Percentiles rank a stretch among this genome's conserved stretches.
Evolutionary conservation across 2,888 invertebrate genomes (phyloP).

Genomic region (Petrolisthes manimaculis): DNA sequence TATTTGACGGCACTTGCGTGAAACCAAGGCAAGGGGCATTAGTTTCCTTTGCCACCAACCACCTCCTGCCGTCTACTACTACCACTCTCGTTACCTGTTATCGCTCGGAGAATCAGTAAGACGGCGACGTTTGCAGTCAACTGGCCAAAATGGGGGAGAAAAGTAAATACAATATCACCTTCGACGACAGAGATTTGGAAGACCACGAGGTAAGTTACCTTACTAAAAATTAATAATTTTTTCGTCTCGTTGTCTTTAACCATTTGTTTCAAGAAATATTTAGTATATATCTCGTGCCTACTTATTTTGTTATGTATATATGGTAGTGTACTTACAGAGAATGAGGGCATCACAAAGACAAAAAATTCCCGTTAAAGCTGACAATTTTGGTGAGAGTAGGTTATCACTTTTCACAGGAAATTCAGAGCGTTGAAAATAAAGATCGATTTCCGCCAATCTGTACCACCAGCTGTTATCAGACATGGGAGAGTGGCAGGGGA

Average conservation of each 20-base stretch:
- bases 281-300: neutral
- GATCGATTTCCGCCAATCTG: no score
- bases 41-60: neutral
- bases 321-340: no score
- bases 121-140: slow-evolving; percentile 34
- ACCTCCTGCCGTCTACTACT: neutral
- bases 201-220: slow-evolving; percentile 39
- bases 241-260: neutral
- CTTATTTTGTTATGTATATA: no score
- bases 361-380: no score
- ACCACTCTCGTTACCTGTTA: neutral
- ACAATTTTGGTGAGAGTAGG: no score
- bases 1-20: neutral
- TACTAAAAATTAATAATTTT: neutral
- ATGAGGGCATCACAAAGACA: no score
- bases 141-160: slow-evolving; percentile 33
- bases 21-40: neutral
- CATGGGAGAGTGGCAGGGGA: no score
- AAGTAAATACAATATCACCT: slow-evolving; percentile 41
- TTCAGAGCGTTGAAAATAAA: no score
- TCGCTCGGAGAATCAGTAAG: slow-evolving; percentile 21
- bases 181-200: slow-evolving; percentile 45
- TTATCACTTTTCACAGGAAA: no score
- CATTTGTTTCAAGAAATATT: neutral
- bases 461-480: no score